Conservation (phyloP, 30 jellyfish, hydroid and myxozoan genomes). For the Sanderia malayensis region DNA sequence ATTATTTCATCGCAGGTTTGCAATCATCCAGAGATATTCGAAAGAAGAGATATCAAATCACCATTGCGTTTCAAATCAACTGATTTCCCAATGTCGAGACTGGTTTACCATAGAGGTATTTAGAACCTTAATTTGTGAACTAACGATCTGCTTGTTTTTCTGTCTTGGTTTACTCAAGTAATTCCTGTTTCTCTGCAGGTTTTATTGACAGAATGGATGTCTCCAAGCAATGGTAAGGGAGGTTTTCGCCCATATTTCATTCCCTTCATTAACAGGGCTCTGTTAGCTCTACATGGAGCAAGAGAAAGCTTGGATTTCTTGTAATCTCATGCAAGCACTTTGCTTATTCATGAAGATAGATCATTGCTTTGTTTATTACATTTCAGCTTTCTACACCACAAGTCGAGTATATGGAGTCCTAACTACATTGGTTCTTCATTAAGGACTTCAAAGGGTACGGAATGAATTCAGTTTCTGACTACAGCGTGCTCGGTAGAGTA, state of each 20-base stretch:
- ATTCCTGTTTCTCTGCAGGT: conserved; percentile 11
- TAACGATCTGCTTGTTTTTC: too few relatives aligned
- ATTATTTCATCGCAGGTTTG: conserved; percentile 62
- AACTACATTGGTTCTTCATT: conserved; percentile 16
- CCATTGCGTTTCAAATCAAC: conserved; percentile 70
- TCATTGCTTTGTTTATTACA: too few relatives aligned
- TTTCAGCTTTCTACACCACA: conserved; percentile 21
- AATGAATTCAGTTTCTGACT: too few relatives aligned
- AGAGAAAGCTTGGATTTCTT: too few relatives aligned
- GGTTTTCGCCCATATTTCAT: too few relatives aligned
- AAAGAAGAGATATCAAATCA: conserved; percentile 84
- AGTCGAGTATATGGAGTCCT: conserved; percentile 30
- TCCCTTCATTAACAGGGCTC: too few relatives aligned
- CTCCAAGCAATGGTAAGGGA: conserved; percentile 29
- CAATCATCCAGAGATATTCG: conserved; percentile 98
- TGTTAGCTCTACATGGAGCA: too few relatives aligned
- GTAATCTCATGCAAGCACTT: too few relatives aligned
- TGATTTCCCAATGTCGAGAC: conserved; percentile 54
- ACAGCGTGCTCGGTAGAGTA: too few relatives aligned
- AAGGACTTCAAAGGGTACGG: conserved; percentile 16
- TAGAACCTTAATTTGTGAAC: background rate
- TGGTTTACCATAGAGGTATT: conserved; percentile 63
- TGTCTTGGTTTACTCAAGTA: background rate
- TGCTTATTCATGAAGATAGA: too few relatives aligned
- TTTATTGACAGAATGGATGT: conserved; percentile 64